Base-by-base conservation (phyloP, 2,113 vertebrate genomes). In the Anguilla rostrata region DNA sequence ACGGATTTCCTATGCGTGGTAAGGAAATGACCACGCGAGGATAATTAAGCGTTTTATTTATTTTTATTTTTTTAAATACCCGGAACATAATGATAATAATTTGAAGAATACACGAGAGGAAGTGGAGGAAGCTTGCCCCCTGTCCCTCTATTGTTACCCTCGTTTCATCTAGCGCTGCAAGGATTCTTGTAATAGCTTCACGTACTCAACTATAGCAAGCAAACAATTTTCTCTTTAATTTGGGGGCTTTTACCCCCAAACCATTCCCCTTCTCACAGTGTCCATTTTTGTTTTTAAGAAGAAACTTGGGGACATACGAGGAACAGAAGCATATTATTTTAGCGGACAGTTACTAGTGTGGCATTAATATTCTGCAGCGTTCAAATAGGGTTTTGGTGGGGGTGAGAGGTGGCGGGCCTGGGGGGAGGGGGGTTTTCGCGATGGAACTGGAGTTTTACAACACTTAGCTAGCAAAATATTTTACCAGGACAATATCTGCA, bases 391-490 rank as follows among this genome's bases (percentile, higher is more conserved):
- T 60, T 53, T 85, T 85, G 15, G 9, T 11, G 49, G 46, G 41
- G 71, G 57, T 34, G 56, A 6, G 84, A 29, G 18, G 78, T 34
- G 34, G 78, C 9, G 78, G 85, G 78, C 18, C n/a, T 56, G 78
- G 78, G 78, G 85, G 78, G 1, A 16, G 84, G 84, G 85, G 85
- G 53, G 15, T 39, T 60, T 63, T 78, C 46, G 56, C 66, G 39
- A 86, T 86, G 85, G 78, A 86, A 86, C n/a, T 16, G 85, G 85
- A 86, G 78, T 81, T 86, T 66, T 81, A 22, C 85, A 66, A 43
- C 78, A 81, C 85, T 63, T 81, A 53, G 34, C 85, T 29, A 86
- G 85, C 85, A 11, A 75, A 75, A 75, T 86, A 86, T 34, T 75
- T n/a, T 75, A 75, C 11, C n/a, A 75, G 71, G 0, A 75, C n/a